phyloP scores from a whole-genome alignment of 2,113 vertebrate genomes.

The Pomatorhinus ruficollis region DNA sequence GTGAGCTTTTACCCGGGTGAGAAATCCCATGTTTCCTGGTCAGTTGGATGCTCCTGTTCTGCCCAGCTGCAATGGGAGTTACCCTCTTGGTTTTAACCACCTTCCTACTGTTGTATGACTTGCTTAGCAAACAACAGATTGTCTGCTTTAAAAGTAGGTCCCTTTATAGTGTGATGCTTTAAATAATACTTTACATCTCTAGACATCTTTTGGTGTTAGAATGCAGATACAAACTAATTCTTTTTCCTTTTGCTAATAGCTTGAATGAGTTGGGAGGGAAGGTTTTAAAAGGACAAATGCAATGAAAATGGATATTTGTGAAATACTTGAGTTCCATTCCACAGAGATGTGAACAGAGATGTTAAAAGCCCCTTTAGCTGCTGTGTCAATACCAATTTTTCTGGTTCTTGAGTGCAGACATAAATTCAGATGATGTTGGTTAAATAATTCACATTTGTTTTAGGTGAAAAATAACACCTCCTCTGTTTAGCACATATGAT shows the following conservation, averaged over 20 bases:
- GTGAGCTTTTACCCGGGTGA: not conserved
- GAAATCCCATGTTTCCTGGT: not conserved
- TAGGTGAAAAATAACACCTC: not conserved
- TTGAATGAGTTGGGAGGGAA: not conserved
- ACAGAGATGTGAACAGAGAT: not conserved
- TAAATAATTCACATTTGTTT: not conserved
- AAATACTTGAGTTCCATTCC: not conserved
- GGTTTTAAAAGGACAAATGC: not conserved
- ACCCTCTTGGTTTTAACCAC: not conserved
- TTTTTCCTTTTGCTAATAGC: not conserved
- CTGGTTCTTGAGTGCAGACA: not conserved
- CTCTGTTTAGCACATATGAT: not conserved
- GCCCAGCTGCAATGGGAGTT: not conserved
- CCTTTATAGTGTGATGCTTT: not conserved
- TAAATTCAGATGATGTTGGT: not conserved
- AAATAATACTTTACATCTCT: not conserved
- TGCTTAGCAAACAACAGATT: not conserved
- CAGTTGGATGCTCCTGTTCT: not conserved
- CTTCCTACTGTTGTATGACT: not conserved
- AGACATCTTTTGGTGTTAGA: not conserved
- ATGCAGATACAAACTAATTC: not conserved
- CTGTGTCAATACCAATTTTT: slow-evolving; percentile 7
- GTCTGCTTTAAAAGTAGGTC: not conserved
- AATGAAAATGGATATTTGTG: not conserved
- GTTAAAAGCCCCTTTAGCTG: not conserved